Evolutionary conservation across 1,140 invertebrate species (phyloP).

Genomic region (Drosophila saltans): DNA sequence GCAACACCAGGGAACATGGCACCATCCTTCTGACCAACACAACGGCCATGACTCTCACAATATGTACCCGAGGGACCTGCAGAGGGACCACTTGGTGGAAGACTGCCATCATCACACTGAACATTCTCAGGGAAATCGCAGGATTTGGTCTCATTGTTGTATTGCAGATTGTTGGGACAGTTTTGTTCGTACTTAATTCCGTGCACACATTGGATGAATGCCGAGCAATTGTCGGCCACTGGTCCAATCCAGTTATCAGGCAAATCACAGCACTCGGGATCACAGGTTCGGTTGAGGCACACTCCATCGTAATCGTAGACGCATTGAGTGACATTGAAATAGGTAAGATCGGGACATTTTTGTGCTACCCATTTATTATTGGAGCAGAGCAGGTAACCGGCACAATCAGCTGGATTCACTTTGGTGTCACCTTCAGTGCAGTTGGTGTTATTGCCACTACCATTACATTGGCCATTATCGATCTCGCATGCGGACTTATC

Average conservation of each 20-base stretch:
- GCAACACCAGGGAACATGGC: conserved; percentile 4
- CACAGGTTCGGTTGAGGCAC: conserved; percentile 52
- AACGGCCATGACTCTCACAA: conserved; percentile 50
- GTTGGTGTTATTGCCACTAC: conserved; percentile 14
- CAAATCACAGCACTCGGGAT: conserved; percentile 49
- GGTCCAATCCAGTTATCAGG: conserved; percentile 36
- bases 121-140: conserved; percentile 59
- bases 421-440: conserved; percentile 25
- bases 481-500: background rate
- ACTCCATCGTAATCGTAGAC: conserved; percentile 35
- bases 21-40: conserved; percentile 46
- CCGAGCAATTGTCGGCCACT: conserved; percentile 54
- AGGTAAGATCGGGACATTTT: conserved; percentile 31
- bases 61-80: conserved; percentile 67
- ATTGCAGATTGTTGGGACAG: conserved; percentile 58
- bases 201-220: conserved; percentile 47
- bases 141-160: conserved; percentile 6
- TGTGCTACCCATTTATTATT: conserved; percentile 28
- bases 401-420: conserved; percentile 39
- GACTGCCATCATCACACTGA: conserved; percentile 50
- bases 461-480: conserved; percentile 46
- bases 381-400: conserved; percentile 51
- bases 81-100: conserved; percentile 56
- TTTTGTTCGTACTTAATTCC: conserved; percentile 29
- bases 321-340: conserved; percentile 39